These are phyloP conservation scores for Thymelicus acteon DNA, from an alignment of 2,888 invertebrate genomes.

Conservation along the genomic window DNA sequence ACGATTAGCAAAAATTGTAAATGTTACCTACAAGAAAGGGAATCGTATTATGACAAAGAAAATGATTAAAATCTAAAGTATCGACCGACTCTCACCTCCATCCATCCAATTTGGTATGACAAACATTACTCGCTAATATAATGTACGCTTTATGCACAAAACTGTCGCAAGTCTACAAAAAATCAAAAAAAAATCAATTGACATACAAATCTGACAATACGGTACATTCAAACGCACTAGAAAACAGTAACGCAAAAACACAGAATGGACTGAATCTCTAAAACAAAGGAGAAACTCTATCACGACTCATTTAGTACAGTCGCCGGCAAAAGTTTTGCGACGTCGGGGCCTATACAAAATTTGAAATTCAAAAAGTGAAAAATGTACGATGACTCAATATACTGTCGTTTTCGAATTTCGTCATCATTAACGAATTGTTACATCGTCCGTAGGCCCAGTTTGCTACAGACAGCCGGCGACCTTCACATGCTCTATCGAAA, in stretches of 20 bases:
- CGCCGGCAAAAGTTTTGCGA: slow-evolving; percentile 24
- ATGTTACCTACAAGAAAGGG: slow-evolving; percentile 53
- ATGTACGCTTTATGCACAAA: slow-evolving; percentile 6
- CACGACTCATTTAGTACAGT: slow-evolving; percentile 6
- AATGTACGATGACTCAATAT: not conserved
- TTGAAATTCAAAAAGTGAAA: not conserved
- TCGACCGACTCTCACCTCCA: slow-evolving; percentile 15
- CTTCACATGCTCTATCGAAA: slow-evolving; percentile 4
- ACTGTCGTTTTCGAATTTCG: not conserved
- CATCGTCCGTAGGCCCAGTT: not conserved
- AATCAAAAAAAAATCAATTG: not conserved
- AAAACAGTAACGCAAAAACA: slow-evolving; percentile 20
- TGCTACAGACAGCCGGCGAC: not conserved
- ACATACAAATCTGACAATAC: slow-evolving; percentile 9
- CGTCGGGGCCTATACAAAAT: not conserved
- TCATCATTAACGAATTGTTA: not conserved
- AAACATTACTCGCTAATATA: slow-evolving; percentile 3
- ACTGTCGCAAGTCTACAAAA: slow-evolving; percentile 4
- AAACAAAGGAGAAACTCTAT: slow-evolving; percentile 1
- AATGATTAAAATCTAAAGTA: slow-evolving; percentile 11
- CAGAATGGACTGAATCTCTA: slow-evolving; percentile 37
- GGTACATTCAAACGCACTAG: slow-evolving; percentile 15
- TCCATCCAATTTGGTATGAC: slow-evolving; percentile 12
- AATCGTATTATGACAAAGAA: slow-evolving; percentile 27
- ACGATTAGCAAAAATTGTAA: slow-evolving; percentile 59